Evolutionary conservation across 2,888 invertebrate species (phyloP), one percentile per base, ranked within the genome.

Genomic region (Amphipyra berbera): DNA sequence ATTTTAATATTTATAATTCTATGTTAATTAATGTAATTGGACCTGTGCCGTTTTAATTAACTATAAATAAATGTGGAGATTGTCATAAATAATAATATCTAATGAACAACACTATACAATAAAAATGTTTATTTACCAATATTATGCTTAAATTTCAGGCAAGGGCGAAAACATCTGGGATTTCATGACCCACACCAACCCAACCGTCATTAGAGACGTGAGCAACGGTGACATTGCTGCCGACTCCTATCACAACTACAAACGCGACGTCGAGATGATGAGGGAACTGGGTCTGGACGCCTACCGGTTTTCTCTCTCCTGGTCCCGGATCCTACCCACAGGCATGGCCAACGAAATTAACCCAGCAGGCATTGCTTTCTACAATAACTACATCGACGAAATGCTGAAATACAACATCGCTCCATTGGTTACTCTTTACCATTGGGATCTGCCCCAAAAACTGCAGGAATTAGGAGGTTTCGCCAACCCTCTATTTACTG

Each of bases 311-410:
- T 96, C 96, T 0, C 79, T 96, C 10, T 93, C 96, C 5, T 97
- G 97, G 97, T 70, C 96, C 0, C 88, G 97, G 49, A 91, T 97
- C 37, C 83, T 96, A 7, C 96, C 96, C 0, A 94, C 91, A 38
- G 96, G 96, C 13, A 88, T 93, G 37, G 58, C 90, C 1, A 91
- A 95, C 47, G 78, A 89, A 2, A 79, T 96, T 14, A 97, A 96
- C 81, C 84, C 93, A 71, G 92, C 92, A 0, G 97, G 96, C 5
- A 88, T 97, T 10, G 87, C 93, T 10, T 96, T 96, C 84, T 97
- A 97, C 86, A 96, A 96, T 72, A 91, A 95, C 59, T 84, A 96
- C 0, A 96, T 97, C 52, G 84, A 96, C 76, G 96, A 95, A 79
- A 91, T 97, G 61, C 59, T 96, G 0, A 94, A 90, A 37, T 95